Evolutionary conservation across 2,797 vertebrate species (phyloP).

Genomic region (Orestias chungarensis): DNA sequence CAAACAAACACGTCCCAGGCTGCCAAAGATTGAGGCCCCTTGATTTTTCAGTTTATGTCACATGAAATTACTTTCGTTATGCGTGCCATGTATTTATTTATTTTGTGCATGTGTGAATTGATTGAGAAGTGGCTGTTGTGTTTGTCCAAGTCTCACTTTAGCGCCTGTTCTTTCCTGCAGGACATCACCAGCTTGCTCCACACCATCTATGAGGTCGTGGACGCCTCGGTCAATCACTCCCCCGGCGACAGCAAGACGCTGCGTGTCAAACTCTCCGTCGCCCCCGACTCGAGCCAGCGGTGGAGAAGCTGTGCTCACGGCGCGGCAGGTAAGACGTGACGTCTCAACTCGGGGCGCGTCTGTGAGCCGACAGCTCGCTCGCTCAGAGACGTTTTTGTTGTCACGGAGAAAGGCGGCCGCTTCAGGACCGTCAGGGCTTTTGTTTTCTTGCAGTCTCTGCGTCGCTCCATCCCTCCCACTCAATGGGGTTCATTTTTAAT

Average conservation of each 20-base stretch:
- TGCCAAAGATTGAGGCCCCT: background rate
- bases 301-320: constrained; percentile 87
- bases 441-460: constrained; percentile 61
- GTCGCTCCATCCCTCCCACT: constrained; percentile 66
- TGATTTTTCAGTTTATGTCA: background rate
- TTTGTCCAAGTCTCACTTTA: background rate
- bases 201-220: constrained; percentile 98
- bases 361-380: constrained; percentile 67
- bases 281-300: constrained; percentile 92
- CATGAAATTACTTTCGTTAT: no score
- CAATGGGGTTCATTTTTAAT: constrained; percentile 81
- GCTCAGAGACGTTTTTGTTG: constrained; percentile 68
- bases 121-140: background rate
- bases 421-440: constrained; percentile 70
- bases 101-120: no score
- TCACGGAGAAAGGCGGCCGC: constrained; percentile 69
- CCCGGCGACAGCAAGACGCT: constrained; percentile 95
- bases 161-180: constrained; percentile 63
- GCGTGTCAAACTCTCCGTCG: constrained; percentile 94
- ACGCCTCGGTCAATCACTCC: constrained; percentile 96
- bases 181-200: constrained; percentile 98
- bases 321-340: constrained; percentile 80
- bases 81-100: no score
- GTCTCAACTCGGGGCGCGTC: constrained; percentile 35
- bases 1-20: background rate